phyloP scores from a whole-genome alignment of 2,113 vertebrate genomes.

The Microtus richardsoni region DNA sequence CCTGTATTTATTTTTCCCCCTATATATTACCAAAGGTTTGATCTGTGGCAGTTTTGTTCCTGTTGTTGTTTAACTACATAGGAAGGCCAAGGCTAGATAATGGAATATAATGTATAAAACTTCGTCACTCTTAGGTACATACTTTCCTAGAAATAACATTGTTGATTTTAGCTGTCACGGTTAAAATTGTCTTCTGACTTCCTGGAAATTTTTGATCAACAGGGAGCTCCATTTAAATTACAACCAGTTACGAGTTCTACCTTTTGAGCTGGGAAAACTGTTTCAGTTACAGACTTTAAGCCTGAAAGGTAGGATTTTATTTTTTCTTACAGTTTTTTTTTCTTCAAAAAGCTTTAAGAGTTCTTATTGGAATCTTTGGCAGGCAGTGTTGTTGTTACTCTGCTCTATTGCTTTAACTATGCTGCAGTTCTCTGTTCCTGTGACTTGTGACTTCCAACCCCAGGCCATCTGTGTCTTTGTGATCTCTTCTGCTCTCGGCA shows the following conservation, averaged over 20 bases:
- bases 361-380: background rate
- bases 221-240: conserved; percentile 99
- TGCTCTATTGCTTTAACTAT: background rate
- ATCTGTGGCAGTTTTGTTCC: background rate
- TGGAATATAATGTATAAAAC: background rate
- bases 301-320: conserved; percentile 94
- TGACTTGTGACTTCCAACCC: background rate
- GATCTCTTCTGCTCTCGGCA: background rate
- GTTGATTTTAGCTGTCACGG: conserved; percentile 66
- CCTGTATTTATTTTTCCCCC: background rate
- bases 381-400: background rate
- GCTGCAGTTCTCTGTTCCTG: background rate
- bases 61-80: background rate
- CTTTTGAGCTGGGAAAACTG: conserved; percentile 99
- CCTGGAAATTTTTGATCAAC: conserved; percentile 83
- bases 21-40: conserved; percentile 33
- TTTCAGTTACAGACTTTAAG: conserved; percentile 99
- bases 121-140: conserved; percentile 29
- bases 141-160: conserved; percentile 66
- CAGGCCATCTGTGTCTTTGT: background rate
- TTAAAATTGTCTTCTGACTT: conserved; percentile 77
- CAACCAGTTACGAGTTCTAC: conserved; percentile 99
- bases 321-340: conserved; percentile 58
- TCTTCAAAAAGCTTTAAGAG: background rate
- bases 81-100: background rate